Evolutionary conservation across 92 coral and sea anemone genomes (phyloP).

Genomic region (Siderastrea siderea): DNA sequence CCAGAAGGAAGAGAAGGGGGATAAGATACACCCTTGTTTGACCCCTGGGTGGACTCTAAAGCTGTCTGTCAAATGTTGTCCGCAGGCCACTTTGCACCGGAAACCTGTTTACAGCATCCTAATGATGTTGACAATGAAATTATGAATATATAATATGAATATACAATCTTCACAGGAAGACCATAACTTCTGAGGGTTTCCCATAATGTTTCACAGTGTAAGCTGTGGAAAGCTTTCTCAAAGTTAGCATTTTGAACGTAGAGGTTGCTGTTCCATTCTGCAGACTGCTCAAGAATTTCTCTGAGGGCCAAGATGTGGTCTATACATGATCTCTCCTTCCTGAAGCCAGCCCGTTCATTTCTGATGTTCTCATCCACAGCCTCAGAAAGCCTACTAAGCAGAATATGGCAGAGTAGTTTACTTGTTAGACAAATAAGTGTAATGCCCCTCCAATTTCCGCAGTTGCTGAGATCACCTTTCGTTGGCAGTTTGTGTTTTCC

Average conservation of each 20-base stretch:
- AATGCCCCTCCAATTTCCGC: neutral
- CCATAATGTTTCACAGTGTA: slow-evolving; percentile 9
- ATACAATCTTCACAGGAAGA: neutral
- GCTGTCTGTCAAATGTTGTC: too few species aligned
- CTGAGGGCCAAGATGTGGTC: slow-evolving; percentile 9
- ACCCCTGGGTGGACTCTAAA: too few species aligned
- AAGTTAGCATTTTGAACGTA: neutral
- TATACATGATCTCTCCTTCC: neutral
- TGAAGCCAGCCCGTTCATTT: too few species aligned
- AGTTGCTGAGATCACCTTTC: neutral
- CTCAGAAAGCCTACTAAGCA: slow-evolving; percentile 16
- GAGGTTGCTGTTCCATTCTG: slow-evolving; percentile 7
- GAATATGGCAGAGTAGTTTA: slow-evolving; percentile 32
- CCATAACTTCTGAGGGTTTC: slow-evolving; percentile 20
- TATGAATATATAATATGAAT: too few species aligned
- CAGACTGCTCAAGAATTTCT: slow-evolving; percentile 3
- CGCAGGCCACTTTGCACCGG: neutral
- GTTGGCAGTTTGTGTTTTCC: slow-evolving; percentile 14
- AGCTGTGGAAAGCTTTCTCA: slow-evolving; percentile 2
- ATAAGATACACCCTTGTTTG: too few species aligned
- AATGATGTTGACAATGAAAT: too few species aligned
- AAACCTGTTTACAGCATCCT: slow-evolving; percentile 30
- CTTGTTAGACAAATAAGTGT: slow-evolving; percentile 39
- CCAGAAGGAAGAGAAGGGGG: too few species aligned
- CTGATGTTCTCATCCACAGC: neutral